Conservation (phyloP, 2,113 vertebrate species). For the Empidonax alnorum region DNA sequence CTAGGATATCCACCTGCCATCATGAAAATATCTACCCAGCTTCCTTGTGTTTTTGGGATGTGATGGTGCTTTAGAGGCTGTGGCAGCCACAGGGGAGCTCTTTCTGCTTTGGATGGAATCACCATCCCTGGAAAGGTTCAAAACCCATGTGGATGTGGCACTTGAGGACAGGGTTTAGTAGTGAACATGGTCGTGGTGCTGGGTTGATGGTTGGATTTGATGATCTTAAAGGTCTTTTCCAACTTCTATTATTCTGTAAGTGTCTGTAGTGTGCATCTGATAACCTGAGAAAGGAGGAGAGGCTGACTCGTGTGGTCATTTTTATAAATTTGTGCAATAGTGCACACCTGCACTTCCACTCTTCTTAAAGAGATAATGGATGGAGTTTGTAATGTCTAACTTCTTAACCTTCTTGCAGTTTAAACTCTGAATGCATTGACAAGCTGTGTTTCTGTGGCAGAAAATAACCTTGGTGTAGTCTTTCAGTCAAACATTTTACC, state of each 20-base stretch:
- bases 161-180: not conserved
- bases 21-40: not conserved
- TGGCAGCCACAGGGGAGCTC: not conserved
- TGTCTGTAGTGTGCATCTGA: not conserved
- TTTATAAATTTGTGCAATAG: not conserved
- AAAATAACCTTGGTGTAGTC: not conserved
- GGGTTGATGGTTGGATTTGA: not conserved
- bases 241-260: not conserved
- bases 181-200: not conserved
- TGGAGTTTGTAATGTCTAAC: not conserved
- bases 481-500: not conserved
- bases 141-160: not conserved
- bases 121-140: not conserved
- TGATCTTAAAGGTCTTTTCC: not conserved
- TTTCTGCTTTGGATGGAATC: not conserved
- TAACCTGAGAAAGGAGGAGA: not conserved
- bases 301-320: not conserved
- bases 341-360: not conserved
- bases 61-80: not conserved
- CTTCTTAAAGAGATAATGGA: not conserved
- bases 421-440: not conserved
- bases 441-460: not conserved
- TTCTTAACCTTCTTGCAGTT: not conserved
- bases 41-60: not conserved
- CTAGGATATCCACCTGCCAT: not conserved